Evolutionary conservation across 1,140 invertebrate genomes (phyloP), one percentile per base, ranked within the genome.

Genomic region (Caerostris darwini): DNA sequence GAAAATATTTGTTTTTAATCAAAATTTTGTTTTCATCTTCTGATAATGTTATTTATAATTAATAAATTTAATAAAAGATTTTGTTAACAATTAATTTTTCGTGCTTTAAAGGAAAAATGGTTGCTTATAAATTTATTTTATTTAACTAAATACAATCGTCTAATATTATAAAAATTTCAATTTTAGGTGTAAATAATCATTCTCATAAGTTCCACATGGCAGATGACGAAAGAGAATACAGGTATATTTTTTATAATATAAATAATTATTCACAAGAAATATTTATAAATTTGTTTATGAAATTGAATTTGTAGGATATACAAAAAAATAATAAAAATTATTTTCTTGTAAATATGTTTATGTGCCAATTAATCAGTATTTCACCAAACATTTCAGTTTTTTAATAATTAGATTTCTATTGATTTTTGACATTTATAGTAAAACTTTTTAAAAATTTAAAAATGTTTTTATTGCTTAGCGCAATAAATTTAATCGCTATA

Each of bases 201-300:
- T 61, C 59, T 12, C 81, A 87, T 71, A 90, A 50, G 54, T 83
- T 69, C 71, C 93, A 90, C 59, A 94, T 94, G 93, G 93, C 93
- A 34, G 93, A 94, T 90, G 57, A 59, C 86, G 93, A 94, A 8
- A 61, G 93, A 89, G 93, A 94, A 94, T 94, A 94, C 93, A 94
- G 93, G 93, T 94, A 94, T 88, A 19, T 10, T 8, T 58, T 53
- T 56, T 64, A 10, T 10, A 10, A 10, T 17, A 64, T 64, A 7
- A 64, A 7, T 10, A 10, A 64, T 64, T 64, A 64, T 64, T 10
- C 61, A n/a, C n/a, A 67, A 67, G 6, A 67, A 67, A 67, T 64
- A 67, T 14, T 67, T 10, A 67, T 67, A 67, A 67, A n/a, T 34
- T 34, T 34, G 34, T 34, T 34, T 34, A 34, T 34, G n/a, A 34